phyloP scores from a whole-genome alignment of 2,888 invertebrate species.

The Eulithis prunata region DNA sequence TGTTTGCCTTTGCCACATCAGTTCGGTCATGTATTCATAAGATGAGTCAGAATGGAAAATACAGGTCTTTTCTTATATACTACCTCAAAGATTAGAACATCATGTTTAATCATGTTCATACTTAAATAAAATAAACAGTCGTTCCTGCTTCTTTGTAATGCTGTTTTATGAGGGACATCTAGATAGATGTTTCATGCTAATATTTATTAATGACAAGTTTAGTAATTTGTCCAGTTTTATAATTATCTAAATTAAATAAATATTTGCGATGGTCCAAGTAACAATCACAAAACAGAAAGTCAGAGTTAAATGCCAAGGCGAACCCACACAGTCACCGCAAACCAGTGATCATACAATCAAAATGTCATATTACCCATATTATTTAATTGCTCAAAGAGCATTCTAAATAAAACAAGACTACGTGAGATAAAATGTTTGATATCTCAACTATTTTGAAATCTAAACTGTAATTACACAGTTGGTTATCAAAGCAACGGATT shows the following conservation, averaged over 20 bases:
- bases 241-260: background rate
- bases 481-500: conserved; percentile 35
- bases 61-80: background rate
- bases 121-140: too few species aligned
- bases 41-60: conserved; percentile 14
- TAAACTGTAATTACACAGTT: conserved; percentile 27
- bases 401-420: conserved; percentile 28
- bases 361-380: conserved; percentile 28
- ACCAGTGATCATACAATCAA: conserved; percentile 50
- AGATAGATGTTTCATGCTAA: too few species aligned
- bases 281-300: conserved; percentile 56
- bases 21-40: conserved; percentile 8
- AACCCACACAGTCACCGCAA: conserved; percentile 68
- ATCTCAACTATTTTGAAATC: conserved; percentile 26
- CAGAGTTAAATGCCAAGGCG: conserved; percentile 77
- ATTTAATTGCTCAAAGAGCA: conserved; percentile 36
- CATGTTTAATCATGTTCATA: too few species aligned
- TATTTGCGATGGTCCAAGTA: conserved; percentile 46
- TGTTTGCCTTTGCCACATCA: conserved; percentile 9
- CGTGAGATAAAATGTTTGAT: conserved; percentile 26
- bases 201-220: background rate
- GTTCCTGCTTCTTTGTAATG: too few species aligned
- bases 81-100: background rate
- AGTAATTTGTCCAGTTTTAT: background rate
- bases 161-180: too few species aligned